Evolutionary conservation across 2,797 vertebrate genomes (phyloP).

Genomic region (Acrossocheilus wenchowensis): DNA sequence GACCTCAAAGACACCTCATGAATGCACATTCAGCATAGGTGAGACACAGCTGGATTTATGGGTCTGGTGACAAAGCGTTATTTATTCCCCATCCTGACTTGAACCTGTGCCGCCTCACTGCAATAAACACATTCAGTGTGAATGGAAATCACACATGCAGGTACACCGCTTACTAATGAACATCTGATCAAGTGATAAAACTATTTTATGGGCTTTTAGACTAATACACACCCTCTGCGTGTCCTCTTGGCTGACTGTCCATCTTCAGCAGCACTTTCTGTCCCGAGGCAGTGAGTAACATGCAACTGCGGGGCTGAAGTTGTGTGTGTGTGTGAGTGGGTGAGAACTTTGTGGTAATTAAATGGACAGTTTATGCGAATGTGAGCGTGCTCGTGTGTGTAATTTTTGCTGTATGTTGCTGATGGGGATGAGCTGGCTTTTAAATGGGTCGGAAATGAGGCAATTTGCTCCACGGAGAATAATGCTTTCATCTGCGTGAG

Average conservation of each 20-base stretch:
- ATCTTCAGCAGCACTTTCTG: conserved; percentile 8
- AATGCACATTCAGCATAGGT: conserved; percentile 42
- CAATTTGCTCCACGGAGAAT: conserved; percentile 72
- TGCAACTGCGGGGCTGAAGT: neutral
- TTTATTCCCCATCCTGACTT: conserved; percentile 1
- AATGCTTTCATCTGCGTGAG: conserved; percentile 63
- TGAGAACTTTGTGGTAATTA: conserved; percentile 50
- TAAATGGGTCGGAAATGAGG: conserved; percentile 76
- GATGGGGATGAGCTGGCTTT: conserved; percentile 67
- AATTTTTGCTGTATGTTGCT: conserved; percentile 53
- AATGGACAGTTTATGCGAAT: conserved; percentile 53
- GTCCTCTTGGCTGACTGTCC: conserved; percentile 9
- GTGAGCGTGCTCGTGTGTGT: conserved; percentile 39
- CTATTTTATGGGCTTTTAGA: conserved; percentile 18
- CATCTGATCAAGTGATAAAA: conserved; percentile 27
- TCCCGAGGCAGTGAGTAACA: neutral
- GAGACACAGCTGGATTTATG: conserved; percentile 44
- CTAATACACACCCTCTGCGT: neutral
- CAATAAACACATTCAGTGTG: neutral
- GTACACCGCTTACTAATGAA: neutral
- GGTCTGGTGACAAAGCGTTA: conserved; percentile 28
- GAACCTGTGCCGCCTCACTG: neutral
- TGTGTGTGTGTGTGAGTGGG: conserved; percentile 24
- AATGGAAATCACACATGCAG: conserved; percentile 21
- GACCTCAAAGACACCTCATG: conserved; percentile 39